These are phyloP conservation scores for Tursiops truncatus DNA, from an alignment of 2,113 vertebrate genomes.

Conservation along the genomic window DNA sequence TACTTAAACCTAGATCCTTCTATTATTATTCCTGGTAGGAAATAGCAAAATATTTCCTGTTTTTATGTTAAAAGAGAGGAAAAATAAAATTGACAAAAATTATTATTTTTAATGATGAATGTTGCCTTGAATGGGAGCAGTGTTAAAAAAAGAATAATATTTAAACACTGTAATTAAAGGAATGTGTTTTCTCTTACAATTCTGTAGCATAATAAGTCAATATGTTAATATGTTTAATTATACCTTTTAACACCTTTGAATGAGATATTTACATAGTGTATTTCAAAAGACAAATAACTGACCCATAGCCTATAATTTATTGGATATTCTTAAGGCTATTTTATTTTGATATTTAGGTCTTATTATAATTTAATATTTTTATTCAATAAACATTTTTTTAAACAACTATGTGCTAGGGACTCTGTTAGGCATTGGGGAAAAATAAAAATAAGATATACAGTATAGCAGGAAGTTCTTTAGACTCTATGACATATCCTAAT, in stretches of 20 bases:
- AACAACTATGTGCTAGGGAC: background rate
- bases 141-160: background rate
- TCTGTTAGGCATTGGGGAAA: background rate
- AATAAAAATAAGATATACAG: background rate
- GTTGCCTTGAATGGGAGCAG: background rate
- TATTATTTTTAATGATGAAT: background rate
- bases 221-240: background rate
- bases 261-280: background rate
- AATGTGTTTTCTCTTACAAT: background rate
- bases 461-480: background rate
- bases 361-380: background rate
- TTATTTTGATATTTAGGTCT: background rate
- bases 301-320: background rate
- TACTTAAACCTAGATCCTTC: background rate
- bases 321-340: background rate
- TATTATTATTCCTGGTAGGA: background rate
- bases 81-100: background rate
- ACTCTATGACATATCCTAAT: background rate
- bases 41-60: background rate
- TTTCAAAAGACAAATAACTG: background rate
- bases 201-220: background rate
- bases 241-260: background rate
- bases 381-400: background rate
- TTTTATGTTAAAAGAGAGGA: background rate
- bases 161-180: background rate